Conservation (phyloP, 2,888 invertebrate genomes). For the Trachelus stipa region DNA sequence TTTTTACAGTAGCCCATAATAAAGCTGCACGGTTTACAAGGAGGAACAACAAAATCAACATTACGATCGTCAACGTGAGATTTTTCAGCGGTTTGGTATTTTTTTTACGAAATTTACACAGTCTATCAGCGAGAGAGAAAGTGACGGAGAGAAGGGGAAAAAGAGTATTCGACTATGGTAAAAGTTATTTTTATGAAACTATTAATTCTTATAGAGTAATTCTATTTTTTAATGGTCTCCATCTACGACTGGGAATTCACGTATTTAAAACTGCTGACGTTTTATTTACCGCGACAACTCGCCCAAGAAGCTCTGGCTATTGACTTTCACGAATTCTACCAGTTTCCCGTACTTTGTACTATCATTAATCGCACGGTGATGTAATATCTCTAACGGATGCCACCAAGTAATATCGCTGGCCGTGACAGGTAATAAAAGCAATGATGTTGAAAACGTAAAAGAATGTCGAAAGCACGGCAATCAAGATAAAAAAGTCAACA, state of each 20-base stretch:
- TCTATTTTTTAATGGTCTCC: background rate
- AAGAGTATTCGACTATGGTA: background rate
- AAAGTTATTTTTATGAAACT: background rate
- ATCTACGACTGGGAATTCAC: background rate
- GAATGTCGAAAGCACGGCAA: background rate
- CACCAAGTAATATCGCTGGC: background rate
- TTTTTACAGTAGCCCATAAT: background rate
- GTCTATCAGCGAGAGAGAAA: background rate
- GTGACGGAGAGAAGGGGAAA: background rate
- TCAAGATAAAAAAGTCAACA: background rate
- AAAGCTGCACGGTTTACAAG: background rate
- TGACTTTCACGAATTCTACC: constrained; percentile 4
- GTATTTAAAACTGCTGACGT: background rate
- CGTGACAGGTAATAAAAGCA: background rate
- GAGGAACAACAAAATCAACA: background rate
- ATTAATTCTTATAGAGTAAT: background rate
- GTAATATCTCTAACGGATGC: constrained; percentile 5
- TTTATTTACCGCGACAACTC: background rate
- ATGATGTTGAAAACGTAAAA: background rate
- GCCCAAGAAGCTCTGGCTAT: background rate
- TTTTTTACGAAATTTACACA: background rate
- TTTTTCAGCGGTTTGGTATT: background rate
- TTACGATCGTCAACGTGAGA: background rate
- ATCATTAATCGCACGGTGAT: background rate
- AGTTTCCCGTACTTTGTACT: background rate